Evolutionary conservation across 2,113 vertebrate species (phyloP), one percentile per base, ranked within the genome.

Genomic region (Leptocoma aspasia): DNA sequence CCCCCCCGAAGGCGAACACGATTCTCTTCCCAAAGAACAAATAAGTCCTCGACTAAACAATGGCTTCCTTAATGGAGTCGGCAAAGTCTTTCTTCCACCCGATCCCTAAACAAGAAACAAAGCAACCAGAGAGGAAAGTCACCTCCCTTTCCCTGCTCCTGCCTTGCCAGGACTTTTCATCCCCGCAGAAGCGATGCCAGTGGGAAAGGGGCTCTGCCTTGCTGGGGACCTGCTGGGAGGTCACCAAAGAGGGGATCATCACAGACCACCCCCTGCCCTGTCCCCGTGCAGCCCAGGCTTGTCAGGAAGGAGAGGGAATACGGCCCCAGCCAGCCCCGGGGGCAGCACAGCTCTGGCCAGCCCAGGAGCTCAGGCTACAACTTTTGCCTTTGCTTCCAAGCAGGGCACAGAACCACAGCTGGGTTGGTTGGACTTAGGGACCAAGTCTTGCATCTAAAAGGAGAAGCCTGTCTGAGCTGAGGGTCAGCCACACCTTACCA

Each of bases 21-120:
- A 66, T 21, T 75, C 56, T 79, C 81, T 50, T 88, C 64, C 85
- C 70, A 90, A 93, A 86, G 60, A 88, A 83, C 56, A 93, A 85
- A 53, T 16, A 89, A 94, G 14, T 64, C 56, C 41, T 92, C 88
- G 92, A 13, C 68, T 88, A 93, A 95, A 96, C 93, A 96, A 35
- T 9, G 47, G 61, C 49, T 93, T 94, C 92, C 90, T 89, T 64
- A 87, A 83, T 1, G 3, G 18, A 88, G 44, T 30, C 2, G 0
- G 47, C 63, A 73, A 70, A 83, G 64, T 15, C 76, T 63, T 94
- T 83, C 83, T 95, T 92, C 82, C 30, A 79, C 27, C 53, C 15
- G 0, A 30, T 45, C 54, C 70, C 93, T 45, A 86, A 96, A 92
- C 84, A 92, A 85, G 1, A 19, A 96, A 89, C 73, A 89, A 92